Evolutionary conservation across 2,888 invertebrate species (phyloP), one percentile per base, ranked within the genome.

Genomic region (Trilocha varians): DNA sequence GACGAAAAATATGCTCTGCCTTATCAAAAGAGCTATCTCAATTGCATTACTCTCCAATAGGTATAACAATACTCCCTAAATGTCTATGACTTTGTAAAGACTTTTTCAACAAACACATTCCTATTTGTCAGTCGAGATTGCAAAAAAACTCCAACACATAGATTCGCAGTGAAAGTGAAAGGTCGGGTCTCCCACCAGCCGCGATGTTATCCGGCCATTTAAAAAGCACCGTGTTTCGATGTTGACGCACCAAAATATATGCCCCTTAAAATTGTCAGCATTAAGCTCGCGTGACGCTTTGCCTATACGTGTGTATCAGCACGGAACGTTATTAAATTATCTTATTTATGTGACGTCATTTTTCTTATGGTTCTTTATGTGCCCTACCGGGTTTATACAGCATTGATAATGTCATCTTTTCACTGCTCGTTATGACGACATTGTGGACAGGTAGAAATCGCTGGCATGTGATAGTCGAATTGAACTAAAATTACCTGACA

Each of bases 91-190:
- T 25, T 25, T 25, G 6, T 18, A 8, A 18, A 25, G 11, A 11
- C 25, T 25, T 25, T 25, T 25, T 25, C 25, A n/a, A n/a, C n/a
- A n/a, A n/a, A n/a, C n/a, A n/a, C n/a, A n/a, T n/a, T n/a, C n/a
- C n/a, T n/a, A n/a, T n/a, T n/a, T n/a, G 25, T 25, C 6, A 25
- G 11, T 52, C 54, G 48, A 44, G 48, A 46, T 52, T 56, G 59
- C 57, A 58, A 59, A 67, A 57, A 61, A 43, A 50, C 50, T 49
- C 25, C 25, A 51, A 52, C 55, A 52, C 45, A 53, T 47, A 66
- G 59, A 65, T 69, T 57, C 59, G 47, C 47, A 58, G 69, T 65
- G 78, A 78, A 78, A 79, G 78, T 79, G 76, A 78, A 71, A 78
- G 78, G 77, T 76, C 72, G 72, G 43, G 54, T 59, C 63, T 58